Evolutionary conservation across 2,888 invertebrate species (phyloP), one percentile per base, ranked within the genome.

Genomic region (Cantharis nigra): DNA sequence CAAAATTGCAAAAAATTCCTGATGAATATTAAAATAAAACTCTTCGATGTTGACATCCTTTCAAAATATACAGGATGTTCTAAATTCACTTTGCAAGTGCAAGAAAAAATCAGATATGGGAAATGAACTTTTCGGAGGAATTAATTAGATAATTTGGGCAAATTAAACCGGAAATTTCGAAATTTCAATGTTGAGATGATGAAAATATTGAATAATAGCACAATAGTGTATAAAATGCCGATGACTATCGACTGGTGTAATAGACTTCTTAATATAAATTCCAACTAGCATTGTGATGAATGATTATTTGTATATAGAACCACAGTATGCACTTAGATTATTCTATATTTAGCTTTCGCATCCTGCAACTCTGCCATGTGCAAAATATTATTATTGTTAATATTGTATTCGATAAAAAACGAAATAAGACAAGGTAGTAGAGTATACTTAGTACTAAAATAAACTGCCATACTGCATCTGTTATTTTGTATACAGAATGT

Each of bases 341-440:
- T 23, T 71, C 72, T 76, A 72, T 69, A 76, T 72, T 76, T 76
- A 76, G 72, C 69, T 70, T 72, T 76, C 70, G 76, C 76, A 76
- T 76, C 76, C 76, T 72, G 76, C 72, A 76, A n/a, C 20, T 71
- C 71, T 71, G 70, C 70, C 69, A 76, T 72, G 69, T 63, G 63
- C 49, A 49, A 49, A 49, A n/a, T 49, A 49, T 49, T 30, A 30
- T 30, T 26, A 49, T 49, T 49, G 49, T 49, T 49, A 49, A 49
- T 49, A 49, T 49, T 49, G 49, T 49, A 49, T 49, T 49, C n/a
- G 49, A 7, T 49, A 49, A 49, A 49, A 33, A 49, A 49, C 5
- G 13, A 49, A 49, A 49, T n/a, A 49, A 49, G n/a, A 49, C 49
- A 49, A 49, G 49, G 49, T 49, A 49, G 33, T 49, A n/a, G 5